phyloP scores from a whole-genome alignment of 2,797 vertebrate species.

The Ammospiza maritima region DNA sequence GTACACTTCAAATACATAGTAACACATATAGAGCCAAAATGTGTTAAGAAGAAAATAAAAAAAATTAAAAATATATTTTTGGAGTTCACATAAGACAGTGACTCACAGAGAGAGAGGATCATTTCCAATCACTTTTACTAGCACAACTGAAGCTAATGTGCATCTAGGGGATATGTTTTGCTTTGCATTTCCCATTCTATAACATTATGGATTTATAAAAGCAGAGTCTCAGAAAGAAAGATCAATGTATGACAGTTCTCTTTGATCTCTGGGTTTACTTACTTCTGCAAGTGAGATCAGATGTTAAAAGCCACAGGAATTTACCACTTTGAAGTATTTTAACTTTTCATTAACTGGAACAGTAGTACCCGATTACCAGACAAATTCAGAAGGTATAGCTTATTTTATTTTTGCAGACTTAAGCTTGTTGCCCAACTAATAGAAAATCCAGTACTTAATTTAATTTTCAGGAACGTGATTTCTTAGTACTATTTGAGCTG shows the following conservation, averaged over 20 bases:
- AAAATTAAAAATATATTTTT: background rate
- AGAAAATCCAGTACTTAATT: slow-evolving; percentile 12
- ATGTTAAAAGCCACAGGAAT: slow-evolving; percentile 53
- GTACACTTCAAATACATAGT: background rate
- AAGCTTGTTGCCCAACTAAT: slow-evolving; percentile 1
- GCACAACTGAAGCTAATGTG: slow-evolving; percentile 16
- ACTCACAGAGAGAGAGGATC: background rate
- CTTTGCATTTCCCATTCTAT: slow-evolving; percentile 26
- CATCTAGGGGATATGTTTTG: slow-evolving; percentile 3
- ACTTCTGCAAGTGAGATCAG: slow-evolving; percentile 42
- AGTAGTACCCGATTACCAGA: slow-evolving; percentile 14
- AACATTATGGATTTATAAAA: slow-evolving; percentile 53
- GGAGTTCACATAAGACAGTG: background rate
- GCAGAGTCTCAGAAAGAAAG: slow-evolving; percentile 32
- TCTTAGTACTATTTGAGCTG: background rate
- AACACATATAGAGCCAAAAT: background rate
- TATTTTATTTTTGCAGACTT: slow-evolving; percentile 53
- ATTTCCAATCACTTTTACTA: background rate
- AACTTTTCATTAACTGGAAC: slow-evolving; percentile 57
- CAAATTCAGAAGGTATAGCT: slow-evolving; percentile 26
- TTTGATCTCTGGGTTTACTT: slow-evolving; percentile 63
- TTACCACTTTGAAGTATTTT: slow-evolving; percentile 57
- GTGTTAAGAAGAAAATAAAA: background rate
- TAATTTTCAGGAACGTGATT: background rate
- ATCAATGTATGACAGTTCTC: slow-evolving; percentile 37